Evolutionary conservation across 2,797 vertebrate species (phyloP), one percentile per base, ranked within the genome.

Genomic region (Coccyzus lansbergi): DNA sequence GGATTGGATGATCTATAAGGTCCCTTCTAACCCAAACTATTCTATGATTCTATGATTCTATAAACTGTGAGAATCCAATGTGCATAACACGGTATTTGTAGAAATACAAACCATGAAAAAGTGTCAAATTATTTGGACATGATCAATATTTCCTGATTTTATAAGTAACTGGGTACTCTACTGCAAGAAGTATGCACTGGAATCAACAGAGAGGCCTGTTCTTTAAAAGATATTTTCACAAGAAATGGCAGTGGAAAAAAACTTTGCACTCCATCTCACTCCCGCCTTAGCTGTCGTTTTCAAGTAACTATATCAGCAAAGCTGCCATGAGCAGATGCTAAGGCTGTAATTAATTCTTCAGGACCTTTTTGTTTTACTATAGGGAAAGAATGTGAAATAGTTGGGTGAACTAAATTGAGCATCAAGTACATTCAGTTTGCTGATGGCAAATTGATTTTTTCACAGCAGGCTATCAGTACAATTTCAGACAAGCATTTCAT

Each of bases 381-480:
- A 86, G 90, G 88, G 83, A 95, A 88, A 25, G 74, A 93, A 96
- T 51, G 6, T 82, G 84, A 94, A 94, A 96, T 88, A 95, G 92
- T 92, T 93, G 90, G 84, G 86, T 89, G 70, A 86, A 92, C 80
- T 93, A 96, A 94, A 91, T 70, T 77, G 92, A 97, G 87, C 92
- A 94, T 94, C 93, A 82, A 91, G 96, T 48, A 71, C 75, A 63
- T 88, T 92, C 67, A 87, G 84, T 96, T 75, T 93, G 93, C 90
- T 96, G 92, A 87, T 84, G 89, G 92, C 72, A 95, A 96, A 94
- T 75, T 93, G 94, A 96, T 96, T 96, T 94, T 96, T 93, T 96
- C 94, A 95, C 86, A 88, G 94, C 81, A 92, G 91, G 93, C 93
- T 92, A 92, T 94, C 93, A 88, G 86, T 93, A 92, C 83, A 44